Percentiles rank a stretch among this genome's conserved stretches.
Evolutionary conservation across 1,140 invertebrate genomes (phyloP).

Genomic region (Pemphigus obesinymphae): DNA sequence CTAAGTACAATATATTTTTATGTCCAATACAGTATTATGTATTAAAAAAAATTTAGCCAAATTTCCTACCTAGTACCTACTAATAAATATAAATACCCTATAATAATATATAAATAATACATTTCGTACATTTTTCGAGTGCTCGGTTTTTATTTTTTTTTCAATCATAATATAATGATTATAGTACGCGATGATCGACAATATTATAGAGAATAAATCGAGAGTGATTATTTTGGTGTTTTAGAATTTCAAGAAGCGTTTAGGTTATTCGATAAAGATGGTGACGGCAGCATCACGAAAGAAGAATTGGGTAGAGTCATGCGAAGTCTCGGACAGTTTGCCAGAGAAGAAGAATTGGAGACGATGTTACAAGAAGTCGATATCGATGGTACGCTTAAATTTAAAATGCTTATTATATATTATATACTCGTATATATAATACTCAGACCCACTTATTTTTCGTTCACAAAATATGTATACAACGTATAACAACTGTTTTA

Average conservation of each 20-base stretch:
- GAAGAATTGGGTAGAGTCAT: slow-evolving; percentile 79
- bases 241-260: slow-evolving; percentile 81
- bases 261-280: slow-evolving; percentile 82
- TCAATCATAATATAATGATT: background rate
- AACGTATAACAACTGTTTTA: too few relatives aligned
- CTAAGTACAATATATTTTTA: too few relatives aligned
- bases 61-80: too few relatives aligned
- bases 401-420: too few relatives aligned
- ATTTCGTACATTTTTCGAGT: background rate
- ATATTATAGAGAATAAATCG: background rate
- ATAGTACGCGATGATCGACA: background rate
- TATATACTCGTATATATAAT: too few relatives aligned
- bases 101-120: too few relatives aligned
- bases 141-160: too few relatives aligned
- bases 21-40: too few relatives aligned
- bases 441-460: too few relatives aligned
- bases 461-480: too few relatives aligned
- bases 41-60: too few relatives aligned
- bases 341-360: slow-evolving; percentile 72
- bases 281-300: slow-evolving; percentile 81
- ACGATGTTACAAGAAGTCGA: slow-evolving; percentile 88
- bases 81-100: too few relatives aligned
- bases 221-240: slow-evolving; percentile 35
- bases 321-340: slow-evolving; percentile 78
- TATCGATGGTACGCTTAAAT: slow-evolving; percentile 63